phyloP scores from a whole-genome alignment of 2,888 invertebrate genomes.

The Syrphus vitripennis region DNA sequence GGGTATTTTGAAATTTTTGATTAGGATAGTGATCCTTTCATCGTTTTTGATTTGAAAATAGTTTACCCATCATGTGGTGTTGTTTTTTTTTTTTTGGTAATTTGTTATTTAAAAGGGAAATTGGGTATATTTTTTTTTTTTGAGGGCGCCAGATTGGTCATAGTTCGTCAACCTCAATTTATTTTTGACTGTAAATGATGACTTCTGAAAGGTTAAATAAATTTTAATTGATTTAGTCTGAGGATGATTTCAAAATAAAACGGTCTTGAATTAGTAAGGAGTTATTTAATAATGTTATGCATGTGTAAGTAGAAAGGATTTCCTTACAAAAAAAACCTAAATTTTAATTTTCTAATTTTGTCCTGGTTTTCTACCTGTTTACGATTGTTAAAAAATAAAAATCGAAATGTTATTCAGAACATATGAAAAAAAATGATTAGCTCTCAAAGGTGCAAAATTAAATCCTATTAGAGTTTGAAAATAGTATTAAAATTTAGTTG shows the following conservation, averaged over 20 bases:
- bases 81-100: slow-evolving; percentile 11
- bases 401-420: no score
- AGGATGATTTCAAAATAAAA: neutral
- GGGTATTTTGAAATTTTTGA: slow-evolving; percentile 46
- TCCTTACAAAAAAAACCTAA: no score
- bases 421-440: no score
- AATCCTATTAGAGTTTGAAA: no score
- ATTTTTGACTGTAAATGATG: slow-evolving; percentile 6
- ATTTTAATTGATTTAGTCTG: slow-evolving; percentile 20
- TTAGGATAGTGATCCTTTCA: slow-evolving; percentile 46
- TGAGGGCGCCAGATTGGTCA: slow-evolving; percentile 53
- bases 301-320: no score
- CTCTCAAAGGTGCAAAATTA: no score
- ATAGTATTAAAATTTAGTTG: no score
- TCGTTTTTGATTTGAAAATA: slow-evolving; percentile 25
- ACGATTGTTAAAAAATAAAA: no score
- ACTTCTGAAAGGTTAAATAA: slow-evolving; percentile 15
- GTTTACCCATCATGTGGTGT: slow-evolving; percentile 30
- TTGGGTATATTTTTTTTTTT: slow-evolving; percentile 8
- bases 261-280: no score
- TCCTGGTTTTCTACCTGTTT: no score
- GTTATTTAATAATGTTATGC: no score
- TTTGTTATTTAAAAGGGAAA: slow-evolving; percentile 3
- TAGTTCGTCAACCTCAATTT: slow-evolving; percentile 55
- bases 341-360: no score